Evolutionary conservation across 2,797 vertebrate genomes (phyloP).

Genomic region (Falco concolor): DNA sequence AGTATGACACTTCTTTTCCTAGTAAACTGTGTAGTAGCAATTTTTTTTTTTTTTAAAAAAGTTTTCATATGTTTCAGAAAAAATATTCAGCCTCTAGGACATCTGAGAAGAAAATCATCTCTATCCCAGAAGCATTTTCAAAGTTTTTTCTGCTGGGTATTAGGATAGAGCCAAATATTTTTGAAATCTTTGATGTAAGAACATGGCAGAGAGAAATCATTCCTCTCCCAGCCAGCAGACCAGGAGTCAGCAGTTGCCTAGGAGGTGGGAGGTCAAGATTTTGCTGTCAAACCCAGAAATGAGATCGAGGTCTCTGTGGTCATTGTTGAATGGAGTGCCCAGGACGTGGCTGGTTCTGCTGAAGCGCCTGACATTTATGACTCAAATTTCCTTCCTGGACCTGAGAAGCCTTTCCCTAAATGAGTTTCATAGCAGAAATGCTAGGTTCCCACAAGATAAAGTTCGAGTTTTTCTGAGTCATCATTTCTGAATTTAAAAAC

Average conservation of each 20-base stretch:
- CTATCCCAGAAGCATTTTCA: neutral
- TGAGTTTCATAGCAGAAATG: neutral
- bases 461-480: neutral
- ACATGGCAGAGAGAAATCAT: neutral
- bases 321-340: fast-evolving
- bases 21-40: fast-evolving
- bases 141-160: neutral
- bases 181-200: neutral
- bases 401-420: neutral
- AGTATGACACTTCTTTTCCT: neutral
- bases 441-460: neutral
- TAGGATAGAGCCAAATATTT: neutral
- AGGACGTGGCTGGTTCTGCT: neutral
- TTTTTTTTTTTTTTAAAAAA: neutral
- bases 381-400: neutral
- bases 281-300: neutral
- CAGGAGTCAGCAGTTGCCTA: neutral
- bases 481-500: neutral
- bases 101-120: neutral
- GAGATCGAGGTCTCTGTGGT: neutral
- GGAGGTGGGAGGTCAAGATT: neutral
- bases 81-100: neutral
- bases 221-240: neutral
- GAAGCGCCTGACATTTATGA: neutral
- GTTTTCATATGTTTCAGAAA: neutral